These are phyloP conservation scores for Calonectris borealis DNA, from an alignment of 2,113 vertebrate genomes.

Conservation along the genomic window DNA sequence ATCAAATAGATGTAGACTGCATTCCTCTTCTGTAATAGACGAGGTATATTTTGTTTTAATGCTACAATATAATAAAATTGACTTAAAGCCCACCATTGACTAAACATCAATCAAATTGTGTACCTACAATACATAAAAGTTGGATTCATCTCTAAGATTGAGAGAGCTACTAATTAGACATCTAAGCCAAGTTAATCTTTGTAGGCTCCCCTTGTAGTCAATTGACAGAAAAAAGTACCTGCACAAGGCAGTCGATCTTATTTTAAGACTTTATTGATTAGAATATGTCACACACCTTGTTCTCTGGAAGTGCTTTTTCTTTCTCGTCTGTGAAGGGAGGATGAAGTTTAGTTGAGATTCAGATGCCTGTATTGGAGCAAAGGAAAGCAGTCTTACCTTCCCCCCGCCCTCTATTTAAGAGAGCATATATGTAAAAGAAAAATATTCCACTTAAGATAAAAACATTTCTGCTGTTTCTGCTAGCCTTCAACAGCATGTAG, in stretches of 20 bases:
- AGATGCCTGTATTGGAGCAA: not conserved
- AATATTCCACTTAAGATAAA: not conserved
- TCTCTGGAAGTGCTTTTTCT: not conserved
- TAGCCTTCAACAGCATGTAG: not conserved
- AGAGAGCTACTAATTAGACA: not conserved
- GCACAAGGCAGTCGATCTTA: not conserved
- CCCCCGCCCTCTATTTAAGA: not conserved
- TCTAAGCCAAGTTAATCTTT: not conserved
- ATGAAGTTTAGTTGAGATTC: not conserved
- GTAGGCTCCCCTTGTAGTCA: not conserved
- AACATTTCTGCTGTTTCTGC: not conserved
- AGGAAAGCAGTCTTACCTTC: not conserved
- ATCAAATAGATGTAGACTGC: not conserved
- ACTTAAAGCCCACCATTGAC: not conserved
- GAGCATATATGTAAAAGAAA: not conserved
- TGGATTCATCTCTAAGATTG: not conserved
- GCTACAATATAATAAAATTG: not conserved
- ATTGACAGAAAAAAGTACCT: not conserved
- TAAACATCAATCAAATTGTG: not conserved
- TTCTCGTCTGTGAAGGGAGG: not conserved
- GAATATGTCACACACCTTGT: not conserved
- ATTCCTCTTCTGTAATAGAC: not conserved
- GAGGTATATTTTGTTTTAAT: not conserved
- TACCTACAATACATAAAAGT: not conserved
- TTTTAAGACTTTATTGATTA: not conserved